These are phyloP conservation scores for Xanthia icteritia DNA, from an alignment of 2,888 invertebrate genomes.

Conservation along the genomic window DNA sequence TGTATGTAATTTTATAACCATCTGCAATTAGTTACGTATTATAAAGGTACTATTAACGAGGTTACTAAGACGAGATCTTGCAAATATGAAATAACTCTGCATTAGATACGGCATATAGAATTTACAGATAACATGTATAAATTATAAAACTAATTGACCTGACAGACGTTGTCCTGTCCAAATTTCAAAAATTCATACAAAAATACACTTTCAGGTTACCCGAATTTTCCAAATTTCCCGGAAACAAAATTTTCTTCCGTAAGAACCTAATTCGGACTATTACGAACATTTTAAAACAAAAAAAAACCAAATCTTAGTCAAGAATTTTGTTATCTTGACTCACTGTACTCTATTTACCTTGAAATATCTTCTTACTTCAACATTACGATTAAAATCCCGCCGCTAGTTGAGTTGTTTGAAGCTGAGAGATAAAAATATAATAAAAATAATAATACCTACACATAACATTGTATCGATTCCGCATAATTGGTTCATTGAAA, in stretches of 20 bases:
- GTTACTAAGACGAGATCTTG: neutral
- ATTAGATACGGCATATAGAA: neutral
- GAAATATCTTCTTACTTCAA: neutral
- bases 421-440: constrained; percentile 19
- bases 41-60: constrained; percentile 13
- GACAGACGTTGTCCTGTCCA: neutral
- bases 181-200: neutral
- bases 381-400: neutral
- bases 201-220: neutral
- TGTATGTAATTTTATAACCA: constrained; percentile 26
- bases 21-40: constrained; percentile 19
- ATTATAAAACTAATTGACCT: neutral
- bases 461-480: constrained; percentile 10
- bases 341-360: too few species aligned
- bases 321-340: too few species aligned
- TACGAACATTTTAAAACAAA: too few species aligned
- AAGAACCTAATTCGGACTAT: too few species aligned
- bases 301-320: too few species aligned
- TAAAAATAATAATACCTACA: neutral
- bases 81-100: neutral
- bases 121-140: neutral
- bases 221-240: neutral
- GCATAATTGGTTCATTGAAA: neutral
- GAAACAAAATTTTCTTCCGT: too few species aligned
- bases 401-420: neutral